These are phyloP conservation scores for Nothoprocta pentlandii DNA, from an alignment of 2,113 vertebrate species.

Conservation along the genomic window DNA sequence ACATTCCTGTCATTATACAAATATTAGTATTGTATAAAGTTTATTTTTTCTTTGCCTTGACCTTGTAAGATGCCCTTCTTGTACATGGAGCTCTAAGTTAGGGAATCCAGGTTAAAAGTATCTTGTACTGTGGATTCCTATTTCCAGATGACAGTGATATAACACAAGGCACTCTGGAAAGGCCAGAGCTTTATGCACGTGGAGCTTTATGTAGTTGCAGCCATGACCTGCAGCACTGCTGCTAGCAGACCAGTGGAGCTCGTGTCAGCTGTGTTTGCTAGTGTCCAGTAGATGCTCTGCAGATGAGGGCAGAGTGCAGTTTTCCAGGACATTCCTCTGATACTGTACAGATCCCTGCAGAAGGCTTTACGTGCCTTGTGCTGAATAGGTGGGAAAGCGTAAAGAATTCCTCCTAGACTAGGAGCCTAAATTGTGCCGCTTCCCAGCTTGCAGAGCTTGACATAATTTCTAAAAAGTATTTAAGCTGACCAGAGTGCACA, in stretches of 20 bases:
- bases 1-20: background rate
- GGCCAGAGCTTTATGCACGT: background rate
- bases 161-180: background rate
- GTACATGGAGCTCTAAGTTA: background rate
- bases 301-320: background rate
- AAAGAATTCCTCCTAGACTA: background rate
- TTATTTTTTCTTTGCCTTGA: background rate
- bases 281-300: background rate
- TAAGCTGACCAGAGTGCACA: background rate
- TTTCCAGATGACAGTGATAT: background rate
- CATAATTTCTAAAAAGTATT: background rate
- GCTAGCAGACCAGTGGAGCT: background rate
- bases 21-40: background rate
- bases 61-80: background rate
- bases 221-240: background rate
- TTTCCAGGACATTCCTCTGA: background rate
- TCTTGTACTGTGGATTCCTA: accelerated
- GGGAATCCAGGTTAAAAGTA: background rate
- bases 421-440: background rate
- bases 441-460: background rate
- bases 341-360: background rate
- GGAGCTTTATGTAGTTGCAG: background rate
- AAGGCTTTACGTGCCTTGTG: background rate
- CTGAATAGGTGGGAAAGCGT: background rate
- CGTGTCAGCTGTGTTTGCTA: background rate